These are phyloP conservation scores for Zingel zingel DNA, from an alignment of 2,113 vertebrate species.

Conservation along the genomic window DNA sequence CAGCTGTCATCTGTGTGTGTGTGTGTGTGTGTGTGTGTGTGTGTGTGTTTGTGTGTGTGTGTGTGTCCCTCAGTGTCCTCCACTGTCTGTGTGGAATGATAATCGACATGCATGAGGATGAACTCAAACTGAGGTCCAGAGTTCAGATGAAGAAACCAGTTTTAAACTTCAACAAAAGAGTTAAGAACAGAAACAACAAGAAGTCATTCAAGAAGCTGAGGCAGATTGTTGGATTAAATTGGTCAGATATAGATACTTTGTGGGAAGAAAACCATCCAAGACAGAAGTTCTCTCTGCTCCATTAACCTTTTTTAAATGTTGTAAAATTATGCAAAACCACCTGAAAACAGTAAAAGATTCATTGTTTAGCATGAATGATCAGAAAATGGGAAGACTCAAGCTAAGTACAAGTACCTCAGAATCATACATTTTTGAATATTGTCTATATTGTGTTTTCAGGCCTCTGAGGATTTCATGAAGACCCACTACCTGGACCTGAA, in stretches of 20 bases:
- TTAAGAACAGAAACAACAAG: not conserved
- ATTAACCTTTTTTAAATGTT: too few relatives aligned
- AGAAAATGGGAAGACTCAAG: too few relatives aligned
- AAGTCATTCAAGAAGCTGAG: not conserved
- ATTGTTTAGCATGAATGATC: too few relatives aligned
- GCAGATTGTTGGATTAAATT: not conserved
- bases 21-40: not conserved
- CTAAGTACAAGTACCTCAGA: too few relatives aligned
- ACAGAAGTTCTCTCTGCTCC: too few relatives aligned
- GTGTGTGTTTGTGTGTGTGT: not conserved
- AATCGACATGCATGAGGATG: not conserved
- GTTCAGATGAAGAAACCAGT: not conserved
- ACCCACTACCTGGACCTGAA: slow-evolving; percentile 94
- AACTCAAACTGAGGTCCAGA: not conserved
- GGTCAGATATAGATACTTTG: not conserved
- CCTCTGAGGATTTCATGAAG: slow-evolving; percentile 90
- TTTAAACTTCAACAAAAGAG: too few relatives aligned
- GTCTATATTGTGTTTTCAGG: slow-evolving; percentile 71
- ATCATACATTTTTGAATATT: too few relatives aligned
- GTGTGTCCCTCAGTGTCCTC: not conserved
- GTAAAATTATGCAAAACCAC: too few relatives aligned
- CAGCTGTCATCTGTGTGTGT: not conserved
- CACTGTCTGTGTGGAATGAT: not conserved
- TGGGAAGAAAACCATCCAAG: not conserved
- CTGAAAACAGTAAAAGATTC: too few relatives aligned